Percentiles rank a stretch among this genome's conserved stretches.
Conservation (phyloP, 1,140 invertebrate genomes). For the Pachypeltis micranthus region DNA sequence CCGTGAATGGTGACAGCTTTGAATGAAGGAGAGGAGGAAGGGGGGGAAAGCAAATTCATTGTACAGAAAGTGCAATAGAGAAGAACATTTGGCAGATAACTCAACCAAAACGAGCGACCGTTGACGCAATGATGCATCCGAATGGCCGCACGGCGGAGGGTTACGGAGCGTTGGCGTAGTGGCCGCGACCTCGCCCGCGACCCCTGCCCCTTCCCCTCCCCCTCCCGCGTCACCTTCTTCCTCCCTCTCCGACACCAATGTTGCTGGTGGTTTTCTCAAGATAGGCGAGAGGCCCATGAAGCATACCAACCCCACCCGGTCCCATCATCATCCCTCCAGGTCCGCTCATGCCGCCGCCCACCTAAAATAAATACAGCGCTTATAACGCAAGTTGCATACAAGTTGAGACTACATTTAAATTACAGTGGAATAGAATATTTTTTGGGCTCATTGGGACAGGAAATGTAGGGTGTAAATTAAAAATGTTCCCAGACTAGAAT, state of each 20-base stretch:
- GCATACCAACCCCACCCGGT: conserved; percentile 34
- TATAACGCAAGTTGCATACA: background rate
- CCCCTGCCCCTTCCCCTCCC: conserved; percentile 52
- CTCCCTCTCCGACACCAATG: conserved; percentile 61
- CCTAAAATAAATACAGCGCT: background rate
- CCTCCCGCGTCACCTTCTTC: conserved; percentile 58
- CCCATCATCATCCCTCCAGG: conserved; percentile 5
- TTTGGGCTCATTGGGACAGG: no score
- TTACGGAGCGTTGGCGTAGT: conserved; percentile 17
- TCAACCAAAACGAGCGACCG: conserved; percentile 13
- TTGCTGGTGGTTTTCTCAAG: conserved; percentile 70
- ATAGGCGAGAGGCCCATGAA: conserved; percentile 62
- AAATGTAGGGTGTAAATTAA: no score
- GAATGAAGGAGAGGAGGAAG: no score
- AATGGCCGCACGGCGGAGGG: conserved; percentile 2
- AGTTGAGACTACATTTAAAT: background rate
- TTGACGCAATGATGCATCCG: background rate
- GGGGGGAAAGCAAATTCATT: no score
- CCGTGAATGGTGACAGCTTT: no score
- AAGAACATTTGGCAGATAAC: conserved; percentile 11
- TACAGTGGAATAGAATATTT: no score
- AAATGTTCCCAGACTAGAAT: no score
- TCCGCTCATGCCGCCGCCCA: conserved; percentile 3
- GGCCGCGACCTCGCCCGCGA: conserved; percentile 45
- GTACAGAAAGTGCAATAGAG: no score